Base-by-base conservation (phyloP, 2,113 vertebrate species). In the Brachionichthys hirsutus region DNA sequence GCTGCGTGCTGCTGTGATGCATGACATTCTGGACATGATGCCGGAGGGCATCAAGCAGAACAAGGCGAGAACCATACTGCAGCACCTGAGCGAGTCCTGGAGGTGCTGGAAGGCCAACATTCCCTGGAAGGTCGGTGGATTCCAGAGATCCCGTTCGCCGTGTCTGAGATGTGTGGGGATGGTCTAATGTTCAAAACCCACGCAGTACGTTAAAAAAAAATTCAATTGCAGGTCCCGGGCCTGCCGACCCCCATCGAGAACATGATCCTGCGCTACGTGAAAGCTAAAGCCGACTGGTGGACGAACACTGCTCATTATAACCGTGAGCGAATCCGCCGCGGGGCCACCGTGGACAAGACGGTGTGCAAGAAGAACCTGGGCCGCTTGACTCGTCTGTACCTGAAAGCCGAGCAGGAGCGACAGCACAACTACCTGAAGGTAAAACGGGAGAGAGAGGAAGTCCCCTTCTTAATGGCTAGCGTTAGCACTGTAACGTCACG, bases 371-470 rank as follows among this genome's bases (percentile, higher is more conserved):
- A 99, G 90, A 99, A 99, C 78, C 81, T 99, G 86, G 98, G 98
- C 10, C 90, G 98, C 20, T 87, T 99, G 82, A 99, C 98, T 6
- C 94, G 98, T 3, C 92, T 99, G 16, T 99, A 99, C 80, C 81
- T 99, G 66, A 99, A 99, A 82, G 98, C 98, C 17, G 98, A 99
- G 83, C 98, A 99, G 85, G 98, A 99, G 63, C 91, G 98, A 18
- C 98, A 99, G 86, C 98, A 99, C 87, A 99, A 99, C 82, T 99
- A 99, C 84, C 88, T 99, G 81, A 99, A 99, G 95, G 98, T 98
- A 81, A 62, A 9, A 22, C 12, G 46, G 12, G 0, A 0, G 4
- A 47, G 30, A 19, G 7, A 16, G 2, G 40, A 12, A 38, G 9
- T 10, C 36, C 3, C 12, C 10, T 38, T 12, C 12, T 38, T 38